phyloP scores from a whole-genome alignment of 2,113 vertebrate genomes.

The Sminthopsis crassicaudata region DNA sequence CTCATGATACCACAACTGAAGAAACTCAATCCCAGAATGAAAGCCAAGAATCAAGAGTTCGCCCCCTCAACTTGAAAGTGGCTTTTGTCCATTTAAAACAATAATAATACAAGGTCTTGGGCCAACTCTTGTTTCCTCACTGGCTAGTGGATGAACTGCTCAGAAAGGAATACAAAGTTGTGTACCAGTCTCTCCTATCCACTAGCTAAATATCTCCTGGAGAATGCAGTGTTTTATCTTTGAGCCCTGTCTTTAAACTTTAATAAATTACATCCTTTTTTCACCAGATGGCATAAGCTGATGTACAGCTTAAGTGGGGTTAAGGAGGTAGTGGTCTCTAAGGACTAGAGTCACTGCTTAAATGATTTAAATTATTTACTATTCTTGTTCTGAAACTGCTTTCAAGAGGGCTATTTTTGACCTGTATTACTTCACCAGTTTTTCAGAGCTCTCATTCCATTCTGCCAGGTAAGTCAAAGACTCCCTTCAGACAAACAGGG shows the following conservation, averaged over 20 bases:
- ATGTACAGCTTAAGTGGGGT: conserved; percentile 80
- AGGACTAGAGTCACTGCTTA: conserved; percentile 50
- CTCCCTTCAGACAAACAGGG: background rate
- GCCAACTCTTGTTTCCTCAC: background rate
- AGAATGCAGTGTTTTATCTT: conserved; percentile 72
- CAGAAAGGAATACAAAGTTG: background rate
- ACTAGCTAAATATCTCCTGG: background rate
- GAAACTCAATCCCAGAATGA: background rate
- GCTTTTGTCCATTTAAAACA: background rate
- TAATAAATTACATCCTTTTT: conserved; percentile 80
- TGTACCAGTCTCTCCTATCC: background rate
- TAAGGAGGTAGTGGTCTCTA: conserved; percentile 73
- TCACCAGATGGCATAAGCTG: conserved; percentile 80
- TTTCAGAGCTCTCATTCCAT: background rate
- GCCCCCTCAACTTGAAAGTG: background rate
- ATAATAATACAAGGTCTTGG: background rate
- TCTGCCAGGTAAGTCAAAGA: background rate
- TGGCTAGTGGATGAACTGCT: background rate
- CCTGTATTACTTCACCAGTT: background rate
- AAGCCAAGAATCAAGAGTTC: background rate
- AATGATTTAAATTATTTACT: conserved; percentile 27
- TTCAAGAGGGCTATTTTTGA: background rate
- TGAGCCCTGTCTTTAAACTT: conserved; percentile 80
- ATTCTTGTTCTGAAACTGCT: background rate
- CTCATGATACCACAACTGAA: background rate